A percentile compares a stretch with the other conserved stretches of the same genome.
Evolutionary conservation across 2,797 vertebrate genomes (phyloP).

Genomic region (Poliocrania exsul): DNA sequence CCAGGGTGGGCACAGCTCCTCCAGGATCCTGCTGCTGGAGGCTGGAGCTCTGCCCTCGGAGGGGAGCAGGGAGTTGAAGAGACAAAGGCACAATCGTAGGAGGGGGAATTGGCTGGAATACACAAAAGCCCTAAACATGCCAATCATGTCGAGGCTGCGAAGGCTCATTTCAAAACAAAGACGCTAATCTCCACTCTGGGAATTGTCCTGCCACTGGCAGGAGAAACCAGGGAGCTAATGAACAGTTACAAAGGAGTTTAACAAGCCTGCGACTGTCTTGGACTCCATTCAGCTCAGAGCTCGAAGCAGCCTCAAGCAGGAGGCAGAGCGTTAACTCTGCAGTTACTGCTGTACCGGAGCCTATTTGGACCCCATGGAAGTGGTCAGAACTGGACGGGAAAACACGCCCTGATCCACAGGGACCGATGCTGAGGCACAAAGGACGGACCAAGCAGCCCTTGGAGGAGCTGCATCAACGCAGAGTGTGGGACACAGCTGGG

Average conservation of each 20-base stretch:
- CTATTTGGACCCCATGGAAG: neutral
- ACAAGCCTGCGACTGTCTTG: neutral
- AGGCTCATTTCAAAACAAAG: constrained; percentile 5
- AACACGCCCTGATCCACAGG: neutral
- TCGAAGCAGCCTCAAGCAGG: neutral
- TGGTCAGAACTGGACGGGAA: neutral
- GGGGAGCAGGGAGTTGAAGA: neutral
- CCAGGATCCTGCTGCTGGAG: accelerated
- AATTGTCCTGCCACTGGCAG: neutral
- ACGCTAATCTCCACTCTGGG: neutral
- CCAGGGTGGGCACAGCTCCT: neutral
- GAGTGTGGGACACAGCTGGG: neutral
- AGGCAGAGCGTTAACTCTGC: neutral
- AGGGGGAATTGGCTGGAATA: neutral
- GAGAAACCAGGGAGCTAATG: neutral
- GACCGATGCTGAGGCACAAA: neutral
- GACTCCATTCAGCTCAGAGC: neutral
- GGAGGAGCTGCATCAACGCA: neutral
- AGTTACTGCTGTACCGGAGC: neutral
- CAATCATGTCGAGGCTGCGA: neutral
- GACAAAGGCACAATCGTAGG: neutral
- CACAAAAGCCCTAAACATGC: constrained; percentile 16
- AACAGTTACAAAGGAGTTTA: constrained; percentile 16
- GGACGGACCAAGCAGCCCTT: neutral
- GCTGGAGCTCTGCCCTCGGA: neutral